Evolutionary conservation across 2,113 vertebrate genomes (phyloP), one percentile per base, ranked within the genome.

Genomic region (Amazona guildingii): DNA sequence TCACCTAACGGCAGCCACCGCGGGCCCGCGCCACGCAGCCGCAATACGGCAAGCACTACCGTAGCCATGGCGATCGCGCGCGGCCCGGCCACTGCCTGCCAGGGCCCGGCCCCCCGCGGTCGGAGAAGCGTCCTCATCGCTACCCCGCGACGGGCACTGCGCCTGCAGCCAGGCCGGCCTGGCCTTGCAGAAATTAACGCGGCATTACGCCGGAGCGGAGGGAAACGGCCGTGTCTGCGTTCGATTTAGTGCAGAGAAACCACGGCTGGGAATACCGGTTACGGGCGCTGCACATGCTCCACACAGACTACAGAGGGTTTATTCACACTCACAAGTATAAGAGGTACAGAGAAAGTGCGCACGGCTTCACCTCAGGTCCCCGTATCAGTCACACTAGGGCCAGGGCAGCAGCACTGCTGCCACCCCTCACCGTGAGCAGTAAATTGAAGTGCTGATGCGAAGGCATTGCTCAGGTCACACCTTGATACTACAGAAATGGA

Each of bases 281-380:
- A 25, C 31, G 20, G 29, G 12, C 10, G 9, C 3, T 11, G 33
- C 28, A 5, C 20, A 1, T 2, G 49, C 24, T 15, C 44, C 61
- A 11, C 19, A 4, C 7, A 31, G 9, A 57, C 54, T 13, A 43
- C 14, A 16, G 44, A 14, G 14, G 13, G 5, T 29, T 31, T 17
- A 37, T 37, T n/a, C 37, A 11, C 51, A 14, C 11, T 4, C 46
- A 2, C 9, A 15, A 6, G 8, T 3, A 9, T 21, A 51, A 24
- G 13, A 5, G 44, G 5, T 5, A 8, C 35, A 12, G 24, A 37
- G 44, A 18, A 6, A 0, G 39, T 0, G 12, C 1, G 3, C 4
- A 2, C 9, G 15, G 31, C 7, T 24, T 6, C 35, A 37, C 6
- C 17, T 1, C 4, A 4, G 18, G 28, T 63, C 28, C 3, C 14